Evolutionary conservation across 2,797 vertebrate genomes (phyloP), one percentile per base, ranked within the genome.

Genomic region (Xenopus petersii): DNA sequence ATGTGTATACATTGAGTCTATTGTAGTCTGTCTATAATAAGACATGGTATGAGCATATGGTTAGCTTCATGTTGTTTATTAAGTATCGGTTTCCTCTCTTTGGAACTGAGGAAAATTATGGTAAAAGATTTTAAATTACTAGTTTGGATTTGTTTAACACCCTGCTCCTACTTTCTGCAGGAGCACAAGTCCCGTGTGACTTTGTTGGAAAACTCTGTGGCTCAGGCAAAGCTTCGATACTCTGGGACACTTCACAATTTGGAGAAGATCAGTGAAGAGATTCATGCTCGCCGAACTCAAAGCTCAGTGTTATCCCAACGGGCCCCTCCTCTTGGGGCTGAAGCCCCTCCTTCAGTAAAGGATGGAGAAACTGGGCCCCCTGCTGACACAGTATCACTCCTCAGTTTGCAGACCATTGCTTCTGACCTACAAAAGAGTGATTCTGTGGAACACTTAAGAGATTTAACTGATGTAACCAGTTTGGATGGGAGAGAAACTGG

Each of bases 221-320:
- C 93, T 1, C 95, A 94, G 75, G 94, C 96, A 55, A 98, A 98
- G 86, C 92, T 90, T 0, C 91, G 93, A 12, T 98, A 98, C 66
- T 94, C 95, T 0, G 89, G 95, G 0, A 94, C 96, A 11, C 84
- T 98, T 8, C 86, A 93, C 0, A 98, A 95, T 87, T 79, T 98
- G 83, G 96, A 98, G 68, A 90, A 94, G 81, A 98, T 98, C 91
- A 98, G 96, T 1, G 95, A 98, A 77, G 93, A 97, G 81, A 97
- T 98, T 79, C 96, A 98, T 0, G 95, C 95, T 0, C 93, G 95
- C 5, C 79, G 90, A 0, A 74, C 81, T 1, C 84, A 83, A 0
- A 64, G 83, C 0, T 80, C 77, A 0, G 2, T 86, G 0, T 46
- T 79, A 49, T 12, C 75, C 7, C 75, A 60, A 46, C 91, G 95